These are phyloP conservation scores for Hypsibius dujardini DNA, from an alignment of 1,140 invertebrate species.

Conservation along the genomic window DNA sequence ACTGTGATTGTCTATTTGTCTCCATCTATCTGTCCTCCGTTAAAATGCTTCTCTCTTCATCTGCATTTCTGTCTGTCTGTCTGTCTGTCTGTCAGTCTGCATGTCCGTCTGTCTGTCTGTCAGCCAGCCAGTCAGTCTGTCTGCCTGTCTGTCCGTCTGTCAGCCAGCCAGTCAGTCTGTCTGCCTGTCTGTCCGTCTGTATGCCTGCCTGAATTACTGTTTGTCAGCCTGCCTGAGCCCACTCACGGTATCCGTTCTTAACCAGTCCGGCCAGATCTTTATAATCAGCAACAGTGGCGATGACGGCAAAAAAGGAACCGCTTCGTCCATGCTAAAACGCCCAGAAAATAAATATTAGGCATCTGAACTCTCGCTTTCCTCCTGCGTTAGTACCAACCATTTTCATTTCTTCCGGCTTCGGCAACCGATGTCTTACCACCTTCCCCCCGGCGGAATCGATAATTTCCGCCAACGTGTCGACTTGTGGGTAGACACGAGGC, in stretches of 20 bases:
- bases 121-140: too few species aligned
- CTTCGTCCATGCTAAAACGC: neutral
- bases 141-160: too few species aligned
- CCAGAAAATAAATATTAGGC: conserved; percentile 3
- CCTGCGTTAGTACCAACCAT: neutral
- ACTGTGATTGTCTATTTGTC: neutral
- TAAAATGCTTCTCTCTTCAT: neutral
- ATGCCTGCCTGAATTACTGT: neutral
- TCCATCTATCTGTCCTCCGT: neutral
- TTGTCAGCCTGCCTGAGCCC: neutral
- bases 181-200: neutral
- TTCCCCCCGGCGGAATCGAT: neutral
- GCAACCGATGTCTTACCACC: neutral
- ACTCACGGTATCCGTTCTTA: conserved; percentile 1
- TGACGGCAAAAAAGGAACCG: neutral
- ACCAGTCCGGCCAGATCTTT: neutral
- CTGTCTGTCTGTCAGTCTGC: neutral
- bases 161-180: neutral
- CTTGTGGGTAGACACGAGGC: conserved; percentile 1
- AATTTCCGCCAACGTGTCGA: conserved; percentile 7
- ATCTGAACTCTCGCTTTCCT: neutral
- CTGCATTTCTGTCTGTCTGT: neutral
- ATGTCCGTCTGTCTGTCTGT: too few species aligned
- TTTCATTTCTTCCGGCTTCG: conserved; percentile 8
- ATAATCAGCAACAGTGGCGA: neutral